Percentiles rank a stretch among this genome's conserved stretches.
Evolutionary conservation across 2,797 vertebrate species (phyloP).

Genomic region (Xyrichtys novacula): DNA sequence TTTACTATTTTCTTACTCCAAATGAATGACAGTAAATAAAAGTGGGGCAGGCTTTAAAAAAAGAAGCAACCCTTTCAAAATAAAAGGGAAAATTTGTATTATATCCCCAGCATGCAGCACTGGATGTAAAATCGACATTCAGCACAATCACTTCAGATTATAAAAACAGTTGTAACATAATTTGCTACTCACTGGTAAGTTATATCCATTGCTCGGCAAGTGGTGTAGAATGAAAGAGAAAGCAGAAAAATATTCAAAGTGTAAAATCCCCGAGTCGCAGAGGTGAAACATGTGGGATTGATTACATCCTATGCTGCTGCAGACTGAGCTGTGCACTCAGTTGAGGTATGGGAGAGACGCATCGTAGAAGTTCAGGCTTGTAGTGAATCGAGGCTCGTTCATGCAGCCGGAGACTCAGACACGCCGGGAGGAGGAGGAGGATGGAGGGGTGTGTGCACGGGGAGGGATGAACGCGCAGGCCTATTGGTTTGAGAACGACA

Average conservation of each 20-base stretch:
- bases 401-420: conserved; percentile 90
- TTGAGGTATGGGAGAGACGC: conserved; percentile 84
- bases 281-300: conserved; percentile 85
- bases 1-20: conserved; percentile 16
- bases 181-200: conserved; percentile 85
- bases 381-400: conserved; percentile 89
- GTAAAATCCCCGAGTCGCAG: conserved; percentile 76
- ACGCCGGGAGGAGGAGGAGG: conserved; percentile 78
- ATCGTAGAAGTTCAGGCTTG: conserved; percentile 85
- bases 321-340: conserved; percentile 82
- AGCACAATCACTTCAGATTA: conserved; percentile 39
- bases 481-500: conserved; percentile 90
- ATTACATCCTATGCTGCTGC: conserved; percentile 87
- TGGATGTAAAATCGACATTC: conserved; percentile 18
- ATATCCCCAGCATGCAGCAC: conserved; percentile 12
- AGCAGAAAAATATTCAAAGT: conserved; percentile 77
- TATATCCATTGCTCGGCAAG: conserved; percentile 82
- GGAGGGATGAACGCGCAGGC: conserved; percentile 80
- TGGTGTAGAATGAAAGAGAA: conserved; percentile 70
- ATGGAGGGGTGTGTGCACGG: conserved; percentile 49
- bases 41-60: neutral
- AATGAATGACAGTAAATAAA: conserved; percentile 28
- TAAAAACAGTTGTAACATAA: conserved; percentile 56
- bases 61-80: conserved; percentile 28
- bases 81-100: conserved; percentile 24